Base-by-base conservation (phyloP, 2,113 vertebrate genomes). In the Syngnathus typhle region DNA sequence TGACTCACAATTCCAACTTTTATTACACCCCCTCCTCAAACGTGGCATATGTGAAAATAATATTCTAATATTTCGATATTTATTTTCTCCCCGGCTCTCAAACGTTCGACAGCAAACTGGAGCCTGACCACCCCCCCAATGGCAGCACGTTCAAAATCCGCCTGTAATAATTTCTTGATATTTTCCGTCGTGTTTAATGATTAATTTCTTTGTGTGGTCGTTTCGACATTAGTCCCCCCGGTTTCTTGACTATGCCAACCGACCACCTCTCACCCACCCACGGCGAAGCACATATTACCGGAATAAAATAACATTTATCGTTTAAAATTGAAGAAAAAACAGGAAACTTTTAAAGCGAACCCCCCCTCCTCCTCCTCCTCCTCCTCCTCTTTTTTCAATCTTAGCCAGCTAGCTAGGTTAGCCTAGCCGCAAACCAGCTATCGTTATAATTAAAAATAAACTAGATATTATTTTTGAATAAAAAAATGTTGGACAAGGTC, bases 141-240 rank as follows among this genome's bases (percentile, higher is more conserved):
- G 13, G 10, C 54, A 13, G 60, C 5, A 36, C 60, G 70, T 70
- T 76, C 12, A 70, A 82, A 75, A 80, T 60, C 51, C 64, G 62
- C 36, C 69, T 84, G 55, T 36, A 58, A 58, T 58, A 58, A 58
- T 58, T 58, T 58, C 21, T 62, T 71, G 82, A 85, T 89, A 87
- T 90, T 81, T 81, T 77, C 79, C 70, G 37, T 55, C 27, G 68
- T 55, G 89, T 91, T 62, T 90, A 91, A 91, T 92, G 89, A 91
- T 91, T 92, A 87, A 92, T 92, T 88, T 91, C 90, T 92, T 92
- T 92, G 90, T 91, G 89, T 89, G 27, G 88, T 89, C 84, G 88
- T 89, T 88, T 90, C 88, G 88, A 82, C 85, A 85, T 82, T 68
- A 58, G 55, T 58, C 55, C 16, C 55, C 55, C 27, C 55, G 18